Percentiles rank a stretch among this genome's conserved stretches.
phyloP scores from a whole-genome alignment of 2,113 vertebrate species.

The Monopterus albus region DNA sequence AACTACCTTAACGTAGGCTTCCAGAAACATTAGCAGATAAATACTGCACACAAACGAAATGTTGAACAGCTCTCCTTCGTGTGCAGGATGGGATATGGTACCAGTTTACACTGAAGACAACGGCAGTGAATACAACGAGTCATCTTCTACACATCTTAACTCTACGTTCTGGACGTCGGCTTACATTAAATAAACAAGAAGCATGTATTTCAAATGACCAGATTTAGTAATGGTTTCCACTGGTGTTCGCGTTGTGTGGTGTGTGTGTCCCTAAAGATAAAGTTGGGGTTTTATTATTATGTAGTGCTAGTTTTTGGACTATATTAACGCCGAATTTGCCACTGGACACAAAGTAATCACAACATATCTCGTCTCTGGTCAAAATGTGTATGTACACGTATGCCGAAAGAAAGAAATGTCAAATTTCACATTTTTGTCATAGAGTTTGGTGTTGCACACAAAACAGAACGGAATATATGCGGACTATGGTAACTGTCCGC shows the following conservation, averaged over 20 bases:
- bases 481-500: constrained; percentile 8
- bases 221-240: constrained; percentile 7
- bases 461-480: constrained; percentile 9
- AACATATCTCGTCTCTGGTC: rapidly evolving
- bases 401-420: background rate
- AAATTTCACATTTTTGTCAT: background rate
- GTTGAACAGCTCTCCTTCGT: background rate
- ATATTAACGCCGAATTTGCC: constrained; percentile 22
- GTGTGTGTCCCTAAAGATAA: constrained; percentile 22
- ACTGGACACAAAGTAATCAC: rapidly evolving
- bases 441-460: constrained; percentile 22
- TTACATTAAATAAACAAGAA: background rate
- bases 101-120: constrained; percentile 8
- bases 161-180: background rate
- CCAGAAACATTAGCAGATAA: no score
- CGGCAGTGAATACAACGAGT: background rate
- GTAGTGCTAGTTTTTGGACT: background rate
- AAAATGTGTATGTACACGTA: rapidly evolving
- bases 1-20: background rate
- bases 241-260: background rate
- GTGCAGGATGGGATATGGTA: background rate
- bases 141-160: no score
- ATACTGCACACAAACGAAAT: background rate
- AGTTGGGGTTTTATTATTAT: constrained; percentile 35
- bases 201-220: background rate